Evolutionary conservation across 2,797 vertebrate species (phyloP), one percentile per base, ranked within the genome.

Genomic region (Dermochelys coriacea): DNA sequence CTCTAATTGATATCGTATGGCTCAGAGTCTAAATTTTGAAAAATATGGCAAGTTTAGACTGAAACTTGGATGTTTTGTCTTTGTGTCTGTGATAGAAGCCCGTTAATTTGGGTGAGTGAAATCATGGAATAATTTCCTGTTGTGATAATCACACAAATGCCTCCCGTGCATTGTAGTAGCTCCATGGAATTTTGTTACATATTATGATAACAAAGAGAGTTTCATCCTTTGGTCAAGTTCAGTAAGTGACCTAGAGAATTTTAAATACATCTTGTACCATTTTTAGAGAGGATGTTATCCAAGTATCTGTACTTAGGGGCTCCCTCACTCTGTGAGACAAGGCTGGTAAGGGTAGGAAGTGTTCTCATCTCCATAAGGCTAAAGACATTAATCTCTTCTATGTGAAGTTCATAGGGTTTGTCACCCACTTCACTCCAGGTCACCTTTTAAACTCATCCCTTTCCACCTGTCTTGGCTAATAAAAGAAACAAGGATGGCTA

Each of bases 21-120:
- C 94, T 92, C 71, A 81, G 57, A 59, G 57, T 85, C 91, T 82
- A 1, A 0, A 0, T 82, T 92, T 93, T 77, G 54, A 94, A 92
- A 81, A 64, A 0, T 0, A 18, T 45, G 34, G 25, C 82, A 74
- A 81, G 50, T 91, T 78, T 88, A 55, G 91, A 82, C 88, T 78
- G 34, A 4, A 59, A 31, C 83, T 95, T 34, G 25, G 3, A 1
- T 41, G 4, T 94, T 93, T 93, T 59, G 59, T 45, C 29, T 93
- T 55, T 89, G 2, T 68, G 4, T 89, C 49, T 88, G 34, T 89
- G 51, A 51, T 87, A 83, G 5, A 80, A 87, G 84, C 59, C 49
- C 25, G 19, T 87, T 93, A 64, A 16, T 85, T 87, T 74, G 79
- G 29, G 21, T 86, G n/a, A 34, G 88, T 79, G 84, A 82, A 68